Evolutionary conservation across 1,140 invertebrate species (phyloP).

Genomic region (Platyura marginata): DNA sequence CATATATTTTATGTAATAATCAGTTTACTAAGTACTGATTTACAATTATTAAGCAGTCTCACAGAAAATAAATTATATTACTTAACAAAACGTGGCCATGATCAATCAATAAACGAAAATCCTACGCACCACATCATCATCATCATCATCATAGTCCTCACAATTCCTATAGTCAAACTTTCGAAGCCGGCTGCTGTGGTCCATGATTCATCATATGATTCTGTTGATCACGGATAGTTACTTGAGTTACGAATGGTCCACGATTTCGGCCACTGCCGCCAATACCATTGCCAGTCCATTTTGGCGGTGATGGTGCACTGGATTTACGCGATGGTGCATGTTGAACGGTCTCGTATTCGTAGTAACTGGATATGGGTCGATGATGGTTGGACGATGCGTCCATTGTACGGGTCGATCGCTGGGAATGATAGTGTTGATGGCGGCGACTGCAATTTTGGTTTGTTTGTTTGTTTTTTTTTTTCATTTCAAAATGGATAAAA

Average conservation of each 20-base stretch:
- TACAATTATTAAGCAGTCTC: too few relatives aligned
- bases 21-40: too few relatives aligned
- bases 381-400: slow-evolving; percentile 11
- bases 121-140: too few relatives aligned
- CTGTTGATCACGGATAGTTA: slow-evolving; percentile 22
- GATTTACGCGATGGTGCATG: slow-evolving; percentile 5
- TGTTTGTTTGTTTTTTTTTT: slow-evolving; percentile 3
- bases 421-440: slow-evolving; percentile 57
- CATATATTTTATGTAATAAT: too few relatives aligned
- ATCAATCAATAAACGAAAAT: too few relatives aligned
- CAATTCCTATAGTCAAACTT: slow-evolving; percentile 1
- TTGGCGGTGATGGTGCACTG: slow-evolving; percentile 10
- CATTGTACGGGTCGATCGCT: slow-evolving; percentile 44
- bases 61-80: too few relatives aligned
- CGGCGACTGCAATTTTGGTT: slow-evolving; percentile 31
- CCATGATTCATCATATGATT: not conserved
- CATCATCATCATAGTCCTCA: too few relatives aligned
- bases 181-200: not conserved
- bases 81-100: too few relatives aligned
- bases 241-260: slow-evolving; percentile 37
- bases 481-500: too few relatives aligned
- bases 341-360: slow-evolving; percentile 64
- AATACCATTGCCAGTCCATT: slow-evolving; percentile 8
- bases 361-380: slow-evolving; percentile 60
- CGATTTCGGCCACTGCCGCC: slow-evolving; percentile 24